Evolutionary conservation across 1,140 invertebrate genomes (phyloP), one percentile per base, ranked within the genome.

Genomic region (Drosophila dunni): DNA sequence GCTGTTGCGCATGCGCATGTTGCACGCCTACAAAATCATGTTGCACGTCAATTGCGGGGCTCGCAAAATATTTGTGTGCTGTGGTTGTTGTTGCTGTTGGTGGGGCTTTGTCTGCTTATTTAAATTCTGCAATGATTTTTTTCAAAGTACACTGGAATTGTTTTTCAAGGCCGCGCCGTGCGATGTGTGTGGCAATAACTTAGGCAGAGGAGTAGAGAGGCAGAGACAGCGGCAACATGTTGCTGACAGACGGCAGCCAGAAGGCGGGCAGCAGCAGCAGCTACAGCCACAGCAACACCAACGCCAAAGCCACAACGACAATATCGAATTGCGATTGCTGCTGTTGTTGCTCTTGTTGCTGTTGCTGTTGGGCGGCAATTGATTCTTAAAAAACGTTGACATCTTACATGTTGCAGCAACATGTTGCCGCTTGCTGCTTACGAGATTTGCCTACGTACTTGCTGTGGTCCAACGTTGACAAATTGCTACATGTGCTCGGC

Each of bases 1-100:
- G 72, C 83, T 80, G 78, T 85, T 90, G 84, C 81, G 79, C 85
- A 90, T 90, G 85, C 86, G 85, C 90, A 91, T 91, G 90, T 91
- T 91, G 83, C 88, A 90, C 90, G 90, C 90, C 90, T 90, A 91
- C 90, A 91, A 91, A 91, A 90, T 91, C 90, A 91, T 91, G 90
- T 91, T 90, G 90, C 90, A 89, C 79, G 90, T 91, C 90, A 91
- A 82, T 91, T 70, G 76, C 67, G 78, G 56, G 64, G 77, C 84
- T 60, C 81, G 76, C 74, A 78, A 84, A 79, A 81, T 83, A 88
- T 82, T 61, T 64, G 42, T 72, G 68, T 40, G 61, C 50, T 11
- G 20, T 44, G 50, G 2, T 50, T 69, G 36, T 34, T 51, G 13
- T 42, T 13, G 42, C 64, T 51, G 13, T 42, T 13, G 42, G 64